Evolutionary conservation across 2,888 invertebrate species (phyloP).

Genomic region (Cylloceria caligata): DNA sequence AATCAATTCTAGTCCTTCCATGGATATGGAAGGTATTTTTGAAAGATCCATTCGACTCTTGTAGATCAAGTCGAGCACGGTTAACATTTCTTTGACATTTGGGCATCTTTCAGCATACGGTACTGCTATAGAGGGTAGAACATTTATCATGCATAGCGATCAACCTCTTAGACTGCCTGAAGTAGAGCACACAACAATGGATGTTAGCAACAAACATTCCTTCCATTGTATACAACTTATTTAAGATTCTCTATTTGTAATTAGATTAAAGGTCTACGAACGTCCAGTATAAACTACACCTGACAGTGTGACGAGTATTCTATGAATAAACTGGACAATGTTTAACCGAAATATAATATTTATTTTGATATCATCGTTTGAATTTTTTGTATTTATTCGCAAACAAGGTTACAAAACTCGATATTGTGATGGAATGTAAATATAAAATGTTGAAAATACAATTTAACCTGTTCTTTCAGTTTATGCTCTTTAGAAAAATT

Average conservation of each 20-base stretch:
- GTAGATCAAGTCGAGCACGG: constrained; percentile 45
- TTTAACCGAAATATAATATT: too few species aligned
- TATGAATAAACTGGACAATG: too few species aligned
- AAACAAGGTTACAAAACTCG: too few species aligned
- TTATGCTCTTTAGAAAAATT: too few species aligned
- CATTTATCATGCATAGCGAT: constrained; percentile 4
- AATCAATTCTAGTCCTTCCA: not conserved
- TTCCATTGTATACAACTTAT: not conserved
- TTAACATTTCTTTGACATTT: constrained; percentile 71
- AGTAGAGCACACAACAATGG: not conserved
- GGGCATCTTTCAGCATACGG: not conserved
- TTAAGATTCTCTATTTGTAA: not conserved
- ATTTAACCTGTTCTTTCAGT: too few species aligned
- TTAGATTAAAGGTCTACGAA: not conserved
- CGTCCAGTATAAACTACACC: too few species aligned
- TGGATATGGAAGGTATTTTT: not conserved
- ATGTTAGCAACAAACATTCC: not conserved
- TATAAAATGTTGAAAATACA: too few species aligned
- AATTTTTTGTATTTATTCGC: too few species aligned
- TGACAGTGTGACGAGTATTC: not conserved
- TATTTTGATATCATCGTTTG: too few species aligned
- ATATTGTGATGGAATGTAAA: too few species aligned
- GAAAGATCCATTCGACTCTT: constrained; percentile 2
- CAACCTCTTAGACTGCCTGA: not conserved
- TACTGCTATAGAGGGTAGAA: constrained; percentile 6